Conservation (phyloP, 2,888 invertebrate species). For the Drosophila robusta region DNA sequence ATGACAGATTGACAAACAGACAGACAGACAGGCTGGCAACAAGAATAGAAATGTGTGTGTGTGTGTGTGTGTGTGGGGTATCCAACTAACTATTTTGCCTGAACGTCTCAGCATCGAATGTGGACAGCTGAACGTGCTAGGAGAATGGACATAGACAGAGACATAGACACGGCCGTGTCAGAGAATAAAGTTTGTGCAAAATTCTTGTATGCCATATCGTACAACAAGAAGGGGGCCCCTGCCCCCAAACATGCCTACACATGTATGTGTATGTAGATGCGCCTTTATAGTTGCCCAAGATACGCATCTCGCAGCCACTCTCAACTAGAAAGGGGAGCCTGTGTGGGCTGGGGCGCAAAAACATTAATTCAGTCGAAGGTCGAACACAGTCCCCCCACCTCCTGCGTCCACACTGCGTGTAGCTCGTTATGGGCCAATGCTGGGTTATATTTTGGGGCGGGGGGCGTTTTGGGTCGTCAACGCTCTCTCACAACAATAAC, state of each 20-base stretch:
- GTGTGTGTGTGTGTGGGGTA: slow-evolving; percentile 3
- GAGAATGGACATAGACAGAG: slow-evolving; percentile 25
- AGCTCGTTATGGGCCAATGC: slow-evolving; percentile 43
- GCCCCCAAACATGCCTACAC: slow-evolving; percentile 9
- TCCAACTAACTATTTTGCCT: slow-evolving; percentile 50
- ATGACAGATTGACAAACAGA: slow-evolving; percentile 48
- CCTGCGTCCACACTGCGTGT: slow-evolving; percentile 15
- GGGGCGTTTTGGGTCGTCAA: slow-evolving; percentile 38
- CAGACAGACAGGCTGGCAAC: slow-evolving; percentile 33
- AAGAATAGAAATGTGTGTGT: slow-evolving; percentile 2
- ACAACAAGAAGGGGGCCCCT: slow-evolving; percentile 9
- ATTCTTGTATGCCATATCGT: slow-evolving; percentile 19
- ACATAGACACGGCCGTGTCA: slow-evolving; percentile 24
- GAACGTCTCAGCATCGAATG: slow-evolving; percentile 27
- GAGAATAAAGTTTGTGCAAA: slow-evolving; percentile 49
- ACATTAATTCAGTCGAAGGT: slow-evolving; percentile 67
- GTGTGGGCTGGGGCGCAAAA: slow-evolving; percentile 31
- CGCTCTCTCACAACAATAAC: slow-evolving; percentile 51
- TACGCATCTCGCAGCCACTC: slow-evolving; percentile 58
- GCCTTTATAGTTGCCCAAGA: slow-evolving; percentile 60
- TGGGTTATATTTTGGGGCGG: slow-evolving; percentile 2
- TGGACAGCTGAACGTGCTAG: slow-evolving; percentile 54
- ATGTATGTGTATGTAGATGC: slow-evolving; percentile 42
- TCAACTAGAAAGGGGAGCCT: slow-evolving; percentile 12
- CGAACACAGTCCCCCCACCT: slow-evolving; percentile 15